phyloP scores from a whole-genome alignment of 2,888 invertebrate species.

The Megalurothrips usitatus region DNA sequence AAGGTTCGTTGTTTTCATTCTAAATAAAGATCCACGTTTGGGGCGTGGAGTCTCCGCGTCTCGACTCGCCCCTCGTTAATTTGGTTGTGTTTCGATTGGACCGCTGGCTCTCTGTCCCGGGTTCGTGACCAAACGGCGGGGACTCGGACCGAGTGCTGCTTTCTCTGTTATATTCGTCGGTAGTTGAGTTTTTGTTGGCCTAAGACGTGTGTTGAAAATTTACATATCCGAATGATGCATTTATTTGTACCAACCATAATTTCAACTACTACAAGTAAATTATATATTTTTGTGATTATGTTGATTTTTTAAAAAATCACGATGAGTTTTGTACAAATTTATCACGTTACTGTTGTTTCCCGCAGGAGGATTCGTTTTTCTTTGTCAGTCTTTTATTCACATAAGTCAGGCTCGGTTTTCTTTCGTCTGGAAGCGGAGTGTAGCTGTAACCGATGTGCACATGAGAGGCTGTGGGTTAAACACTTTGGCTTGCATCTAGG shows the following conservation, averaged over 20 bases:
- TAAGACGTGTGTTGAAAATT: neutral
- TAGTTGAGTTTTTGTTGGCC: slow-evolving; percentile 3
- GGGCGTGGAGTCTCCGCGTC: too few relatives aligned
- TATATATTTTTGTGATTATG: slow-evolving; percentile 21
- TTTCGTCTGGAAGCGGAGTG: neutral
- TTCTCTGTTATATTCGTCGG: neutral
- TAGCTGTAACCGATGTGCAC: slow-evolving; percentile 19
- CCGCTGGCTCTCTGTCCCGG: too few relatives aligned
- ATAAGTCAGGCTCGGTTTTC: neutral
- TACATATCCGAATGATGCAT: neutral
- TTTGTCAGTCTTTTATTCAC: slow-evolving; percentile 25
- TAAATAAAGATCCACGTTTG: too few relatives aligned
- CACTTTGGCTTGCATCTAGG: slow-evolving; percentile 7
- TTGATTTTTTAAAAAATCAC: neutral
- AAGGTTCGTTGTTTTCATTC: too few relatives aligned
- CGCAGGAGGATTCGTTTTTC: slow-evolving; percentile 3
- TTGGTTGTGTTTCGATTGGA: too few relatives aligned
- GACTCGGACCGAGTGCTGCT: neutral
- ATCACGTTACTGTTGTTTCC: neutral
- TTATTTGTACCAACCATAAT: slow-evolving; percentile 16
- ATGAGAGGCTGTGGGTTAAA: slow-evolving; percentile 7
- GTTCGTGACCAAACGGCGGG: too few relatives aligned
- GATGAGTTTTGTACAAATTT: slow-evolving; percentile 2
- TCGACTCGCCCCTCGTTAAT: too few relatives aligned
- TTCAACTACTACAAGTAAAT: slow-evolving; percentile 5